Evolutionary conservation across 2,113 vertebrate genomes (phyloP).

Genomic region (Sylvietta virens): DNA sequence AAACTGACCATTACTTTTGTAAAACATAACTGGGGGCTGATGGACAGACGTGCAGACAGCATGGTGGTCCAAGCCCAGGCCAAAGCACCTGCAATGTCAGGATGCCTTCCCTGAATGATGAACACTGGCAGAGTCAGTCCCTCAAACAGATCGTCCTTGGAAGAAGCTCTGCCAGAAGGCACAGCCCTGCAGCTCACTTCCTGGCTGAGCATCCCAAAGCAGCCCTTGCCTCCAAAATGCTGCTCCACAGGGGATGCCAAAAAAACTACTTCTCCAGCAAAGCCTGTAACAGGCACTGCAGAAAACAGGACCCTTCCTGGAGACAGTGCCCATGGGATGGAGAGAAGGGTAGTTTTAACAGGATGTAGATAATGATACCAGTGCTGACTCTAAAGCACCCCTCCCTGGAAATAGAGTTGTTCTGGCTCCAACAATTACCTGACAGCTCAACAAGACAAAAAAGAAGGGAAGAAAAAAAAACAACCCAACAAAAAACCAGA

Average conservation of each 20-base stretch:
- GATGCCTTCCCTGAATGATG: not conserved
- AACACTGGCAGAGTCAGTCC: not conserved
- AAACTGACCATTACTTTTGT: not conserved
- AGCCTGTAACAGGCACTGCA: not conserved
- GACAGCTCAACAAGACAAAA: conserved; percentile 34
- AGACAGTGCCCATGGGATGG: not conserved
- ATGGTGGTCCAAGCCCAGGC: not conserved
- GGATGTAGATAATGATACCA: not conserved
- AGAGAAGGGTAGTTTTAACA: not conserved
- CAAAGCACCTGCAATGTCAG: not conserved
- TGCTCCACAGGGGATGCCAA: not conserved
- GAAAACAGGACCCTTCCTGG: not conserved
- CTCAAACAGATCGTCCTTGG: not conserved
- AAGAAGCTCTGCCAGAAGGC: conserved; percentile 1
- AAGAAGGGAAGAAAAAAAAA: not conserved
- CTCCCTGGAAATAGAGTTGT: conserved; percentile 14
- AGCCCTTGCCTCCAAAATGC: not conserved
- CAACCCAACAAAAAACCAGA: not conserved
- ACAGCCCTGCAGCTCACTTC: not conserved
- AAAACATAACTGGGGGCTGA: not conserved
- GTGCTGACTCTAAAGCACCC: not conserved
- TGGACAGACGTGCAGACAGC: not conserved
- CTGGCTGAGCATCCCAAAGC: not conserved
- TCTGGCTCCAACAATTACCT: conserved; percentile 10
- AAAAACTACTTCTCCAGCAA: not conserved